A percentile compares a stretch with the other conserved stretches of the same genome.
These are phyloP conservation scores for Oasisia sp. DNA, from an alignment of 2,888 invertebrate genomes.

Conservation along the genomic window DNA sequence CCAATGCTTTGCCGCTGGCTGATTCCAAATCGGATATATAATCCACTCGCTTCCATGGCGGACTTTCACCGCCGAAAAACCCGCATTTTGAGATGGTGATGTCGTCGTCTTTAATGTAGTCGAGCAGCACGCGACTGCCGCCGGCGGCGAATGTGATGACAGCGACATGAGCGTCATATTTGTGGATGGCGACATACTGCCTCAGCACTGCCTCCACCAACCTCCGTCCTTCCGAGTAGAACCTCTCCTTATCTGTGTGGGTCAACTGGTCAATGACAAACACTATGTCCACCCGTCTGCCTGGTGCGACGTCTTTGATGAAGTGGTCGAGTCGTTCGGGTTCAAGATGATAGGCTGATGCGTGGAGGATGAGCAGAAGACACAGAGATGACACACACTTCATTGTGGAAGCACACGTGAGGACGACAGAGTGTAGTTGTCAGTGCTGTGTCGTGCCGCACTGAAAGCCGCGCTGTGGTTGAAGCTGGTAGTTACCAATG, in stretches of 20 bases:
- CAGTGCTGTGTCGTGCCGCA: background rate
- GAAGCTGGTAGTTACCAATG: too few relatives aligned
- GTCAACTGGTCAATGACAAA: constrained; percentile 30
- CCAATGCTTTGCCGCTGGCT: constrained; percentile 20
- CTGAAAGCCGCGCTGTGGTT: too few relatives aligned
- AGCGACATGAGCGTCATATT: constrained; percentile 36
- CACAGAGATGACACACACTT: background rate
- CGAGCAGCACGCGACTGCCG: constrained; percentile 33
- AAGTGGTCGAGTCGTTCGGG: background rate
- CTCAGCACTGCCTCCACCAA: constrained; percentile 30
- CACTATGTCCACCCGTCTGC: constrained; percentile 34
- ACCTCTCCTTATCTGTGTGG: constrained; percentile 30
- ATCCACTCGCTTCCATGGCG: background rate
- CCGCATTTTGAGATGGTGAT: background rate
- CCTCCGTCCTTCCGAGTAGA: constrained; percentile 29
- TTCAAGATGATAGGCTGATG: background rate
- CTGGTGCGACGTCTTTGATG: constrained; percentile 26
- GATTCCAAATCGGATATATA: constrained; percentile 6
- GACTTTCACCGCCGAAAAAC: background rate
- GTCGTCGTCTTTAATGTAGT: constrained; percentile 32
- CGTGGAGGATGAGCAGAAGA: background rate
- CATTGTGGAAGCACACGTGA: background rate
- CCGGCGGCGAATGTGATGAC: constrained; percentile 39
- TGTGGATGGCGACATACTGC: constrained; percentile 40
- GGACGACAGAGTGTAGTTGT: background rate